These are phyloP conservation scores for Sus scrofa DNA, from an alignment of 2,113 vertebrate species.

Conservation along the genomic window DNA sequence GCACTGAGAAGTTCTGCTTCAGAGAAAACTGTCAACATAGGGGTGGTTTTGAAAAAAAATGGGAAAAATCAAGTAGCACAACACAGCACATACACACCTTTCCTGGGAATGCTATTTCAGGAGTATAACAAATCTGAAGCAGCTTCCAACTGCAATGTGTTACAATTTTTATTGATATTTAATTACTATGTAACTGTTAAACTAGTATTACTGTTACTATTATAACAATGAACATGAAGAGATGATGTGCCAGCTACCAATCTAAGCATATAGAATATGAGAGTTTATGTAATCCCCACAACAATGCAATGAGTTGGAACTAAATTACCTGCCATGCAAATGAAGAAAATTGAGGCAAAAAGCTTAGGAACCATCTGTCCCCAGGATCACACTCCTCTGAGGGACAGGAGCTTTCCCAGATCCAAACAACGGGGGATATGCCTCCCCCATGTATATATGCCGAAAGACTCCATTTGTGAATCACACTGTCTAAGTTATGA, in stretches of 20 bases:
- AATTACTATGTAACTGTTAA: background rate
- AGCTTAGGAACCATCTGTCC: background rate
- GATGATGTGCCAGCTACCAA: background rate
- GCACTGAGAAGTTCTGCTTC: background rate
- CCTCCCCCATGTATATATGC: background rate
- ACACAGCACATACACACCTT: background rate
- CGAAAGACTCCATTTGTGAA: background rate
- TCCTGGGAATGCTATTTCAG: background rate
- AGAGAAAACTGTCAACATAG: background rate
- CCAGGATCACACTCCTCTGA: background rate
- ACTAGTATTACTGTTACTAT: background rate
- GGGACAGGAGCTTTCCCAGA: background rate
- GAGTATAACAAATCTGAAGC: background rate
- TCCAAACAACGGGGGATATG: too few relatives aligned
- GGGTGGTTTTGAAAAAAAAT: background rate
- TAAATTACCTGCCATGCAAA: background rate
- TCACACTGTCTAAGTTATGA: background rate
- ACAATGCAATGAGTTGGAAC: background rate
- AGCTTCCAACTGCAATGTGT: background rate
- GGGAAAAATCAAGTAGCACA: background rate
- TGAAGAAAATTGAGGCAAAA: background rate
- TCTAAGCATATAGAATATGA: background rate
- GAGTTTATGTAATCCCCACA: too few relatives aligned
- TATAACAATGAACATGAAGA: background rate
- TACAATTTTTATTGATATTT: background rate